Conservation (phyloP, 2,797 vertebrate genomes). For the Esox masquinongy region DNA sequence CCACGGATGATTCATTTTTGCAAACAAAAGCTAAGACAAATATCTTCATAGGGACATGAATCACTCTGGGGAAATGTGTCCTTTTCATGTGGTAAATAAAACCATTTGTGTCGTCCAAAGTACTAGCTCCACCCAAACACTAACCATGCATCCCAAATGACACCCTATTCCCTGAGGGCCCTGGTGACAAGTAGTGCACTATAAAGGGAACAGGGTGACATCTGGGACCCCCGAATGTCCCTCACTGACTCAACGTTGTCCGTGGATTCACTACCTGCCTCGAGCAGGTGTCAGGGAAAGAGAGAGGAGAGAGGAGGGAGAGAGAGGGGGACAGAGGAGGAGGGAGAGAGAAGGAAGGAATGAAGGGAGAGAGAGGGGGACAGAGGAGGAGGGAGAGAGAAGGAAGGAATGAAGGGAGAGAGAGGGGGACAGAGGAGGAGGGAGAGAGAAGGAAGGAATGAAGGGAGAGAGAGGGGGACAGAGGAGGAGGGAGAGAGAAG, state of each 20-base stretch:
- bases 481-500: too few species aligned
- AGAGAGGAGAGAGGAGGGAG: too few species aligned
- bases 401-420: not conserved
- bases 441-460: too few species aligned
- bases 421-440: too few species aligned
- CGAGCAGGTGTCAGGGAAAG: constrained; percentile 12
- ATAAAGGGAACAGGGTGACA: too few species aligned
- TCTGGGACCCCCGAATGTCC: constrained; percentile 10
- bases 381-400: constrained; percentile 25
- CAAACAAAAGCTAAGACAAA: constrained; percentile 63
- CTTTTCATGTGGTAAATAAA: constrained; percentile 46
- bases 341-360: too few species aligned
- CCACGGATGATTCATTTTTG: constrained; percentile 54
- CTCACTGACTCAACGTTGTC: constrained; percentile 34
- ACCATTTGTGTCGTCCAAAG: constrained; percentile 9
- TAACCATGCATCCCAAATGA: too few species aligned
- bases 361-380: not conserved
- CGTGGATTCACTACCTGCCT: constrained; percentile 62
- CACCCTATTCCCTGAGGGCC: not conserved
- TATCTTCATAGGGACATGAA: constrained; percentile 52
- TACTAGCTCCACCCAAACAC: too few species aligned
- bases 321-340: too few species aligned
- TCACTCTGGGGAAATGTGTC: constrained; percentile 50
- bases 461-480: too few species aligned
- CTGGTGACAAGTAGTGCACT: too few species aligned